phyloP scores from a whole-genome alignment of 2,888 invertebrate genomes.

The Julus scanicus region DNA sequence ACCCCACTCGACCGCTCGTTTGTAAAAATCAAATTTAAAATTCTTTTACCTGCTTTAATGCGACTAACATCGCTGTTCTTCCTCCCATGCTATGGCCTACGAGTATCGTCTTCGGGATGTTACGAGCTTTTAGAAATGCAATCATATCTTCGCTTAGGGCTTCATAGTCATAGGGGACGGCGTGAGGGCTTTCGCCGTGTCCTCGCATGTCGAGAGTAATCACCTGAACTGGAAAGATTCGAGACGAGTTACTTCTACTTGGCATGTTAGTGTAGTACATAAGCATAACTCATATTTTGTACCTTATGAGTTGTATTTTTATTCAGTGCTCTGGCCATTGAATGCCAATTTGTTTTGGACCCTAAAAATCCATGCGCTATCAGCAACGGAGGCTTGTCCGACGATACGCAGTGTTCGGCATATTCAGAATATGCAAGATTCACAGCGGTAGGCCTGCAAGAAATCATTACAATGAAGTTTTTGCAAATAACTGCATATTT shows the following conservation, averaged over 20 bases:
- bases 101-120: constrained; percentile 74
- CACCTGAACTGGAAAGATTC: constrained; percentile 70
- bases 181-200: constrained; percentile 93
- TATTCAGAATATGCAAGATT: constrained; percentile 41
- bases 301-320: constrained; percentile 75
- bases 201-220: constrained; percentile 89
- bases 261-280: neutral
- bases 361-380: constrained; percentile 90
- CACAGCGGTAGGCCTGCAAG: neutral
- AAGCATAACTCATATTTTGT: neutral
- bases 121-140: constrained; percentile 73
- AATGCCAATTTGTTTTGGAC: constrained; percentile 87
- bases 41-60: constrained; percentile 69
- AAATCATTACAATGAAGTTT: neutral
- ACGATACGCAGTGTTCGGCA: neutral
- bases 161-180: constrained; percentile 77
- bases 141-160: constrained; percentile 80
- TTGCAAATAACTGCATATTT: no score
- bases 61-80: constrained; percentile 86
- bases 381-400: constrained; percentile 73
- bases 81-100: constrained; percentile 98
- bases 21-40: constrained; percentile 11
- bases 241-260: neutral
- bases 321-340: constrained; percentile 77
- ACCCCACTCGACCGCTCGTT: neutral